phyloP scores from a whole-genome alignment of 1,140 invertebrate species.

The Bombus impatiens region DNA sequence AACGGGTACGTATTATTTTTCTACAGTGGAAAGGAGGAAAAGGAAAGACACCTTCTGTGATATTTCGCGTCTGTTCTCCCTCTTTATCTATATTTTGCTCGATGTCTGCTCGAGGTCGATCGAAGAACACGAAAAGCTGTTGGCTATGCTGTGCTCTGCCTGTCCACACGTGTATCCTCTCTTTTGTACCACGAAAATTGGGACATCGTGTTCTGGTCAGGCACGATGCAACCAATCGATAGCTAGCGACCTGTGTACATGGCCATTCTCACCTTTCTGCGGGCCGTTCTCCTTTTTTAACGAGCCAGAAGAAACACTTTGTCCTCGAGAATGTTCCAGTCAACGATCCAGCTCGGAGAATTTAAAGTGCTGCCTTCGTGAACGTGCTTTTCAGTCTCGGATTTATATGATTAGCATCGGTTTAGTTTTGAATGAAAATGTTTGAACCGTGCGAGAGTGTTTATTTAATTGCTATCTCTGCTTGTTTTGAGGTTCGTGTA shows the following conservation, averaged over 20 bases:
- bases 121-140: not conserved
- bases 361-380: no score
- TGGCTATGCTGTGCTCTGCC: not conserved
- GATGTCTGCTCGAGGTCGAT: slow-evolving; percentile 7
- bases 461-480: no score
- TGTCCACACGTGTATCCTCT: not conserved
- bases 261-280: not conserved
- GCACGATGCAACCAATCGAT: slow-evolving; percentile 56
- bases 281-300: not conserved
- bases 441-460: no score
- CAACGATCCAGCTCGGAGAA: no score
- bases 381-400: no score
- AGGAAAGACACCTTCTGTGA: slow-evolving; percentile 23
- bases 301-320: not conserved
- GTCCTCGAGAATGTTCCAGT: no score
- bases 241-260: slow-evolving; percentile 27
- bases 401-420: no score
- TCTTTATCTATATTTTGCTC: slow-evolving; percentile 4
- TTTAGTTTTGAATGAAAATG: no score
- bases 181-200: slow-evolving; percentile 54
- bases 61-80: slow-evolving; percentile 23
- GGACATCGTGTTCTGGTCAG: slow-evolving; percentile 55
- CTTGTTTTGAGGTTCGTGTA: no score
- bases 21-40: not conserved
- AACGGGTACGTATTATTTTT: not conserved